Evolutionary conservation across 2,113 vertebrate genomes (phyloP), one percentile per base, ranked within the genome.

Genomic region (Marmota flaviventris): DNA sequence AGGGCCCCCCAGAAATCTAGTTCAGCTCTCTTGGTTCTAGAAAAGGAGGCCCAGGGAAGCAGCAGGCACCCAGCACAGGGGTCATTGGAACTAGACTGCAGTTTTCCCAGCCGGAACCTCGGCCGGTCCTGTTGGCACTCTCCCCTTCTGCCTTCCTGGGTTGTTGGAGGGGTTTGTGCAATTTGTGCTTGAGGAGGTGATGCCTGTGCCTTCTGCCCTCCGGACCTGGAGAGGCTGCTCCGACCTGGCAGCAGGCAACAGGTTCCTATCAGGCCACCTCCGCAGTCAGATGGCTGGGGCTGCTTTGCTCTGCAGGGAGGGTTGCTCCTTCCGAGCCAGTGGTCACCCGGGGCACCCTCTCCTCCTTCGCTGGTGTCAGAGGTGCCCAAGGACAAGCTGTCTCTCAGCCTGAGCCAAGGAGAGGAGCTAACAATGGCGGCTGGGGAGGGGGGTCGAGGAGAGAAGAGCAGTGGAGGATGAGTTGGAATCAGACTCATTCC

Each of bases 221-320:
- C 8, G 85, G 45, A 42, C 79, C 65, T 87, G 65, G 63, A 89
- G 42, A 95, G 63, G 89, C 84, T 18, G 34, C 42, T 58, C 56
- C 48, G 76, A 86, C 73, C 96, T 95, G 85, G 95, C 8, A 69
- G 94, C 85, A 56, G 97, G 98, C 98, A 98, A 98, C 98, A 99
- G 98, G 98, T 98, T 97, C 84, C 78, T 69, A 17, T 13, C 93
- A 79, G 93, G 53, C 77, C 48, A 2, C 22, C 73, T 0, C 78
- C 37, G 85, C 77, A 92, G 83, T 67, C 97, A 24, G 83, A 70
- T 61, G 69, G 82, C 96, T 8, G 72, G 69, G 56, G 42, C 56
- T 89, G 20, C 94, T 39, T 39, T 4, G 84, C 37, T 65, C 24
- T 89, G 87, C 85, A 96, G 92, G 37, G 95, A 53, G 3, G 16